These are phyloP conservation scores for Ibidorhyncha struthersii DNA, from an alignment of 2,113 vertebrate species.

Conservation along the genomic window DNA sequence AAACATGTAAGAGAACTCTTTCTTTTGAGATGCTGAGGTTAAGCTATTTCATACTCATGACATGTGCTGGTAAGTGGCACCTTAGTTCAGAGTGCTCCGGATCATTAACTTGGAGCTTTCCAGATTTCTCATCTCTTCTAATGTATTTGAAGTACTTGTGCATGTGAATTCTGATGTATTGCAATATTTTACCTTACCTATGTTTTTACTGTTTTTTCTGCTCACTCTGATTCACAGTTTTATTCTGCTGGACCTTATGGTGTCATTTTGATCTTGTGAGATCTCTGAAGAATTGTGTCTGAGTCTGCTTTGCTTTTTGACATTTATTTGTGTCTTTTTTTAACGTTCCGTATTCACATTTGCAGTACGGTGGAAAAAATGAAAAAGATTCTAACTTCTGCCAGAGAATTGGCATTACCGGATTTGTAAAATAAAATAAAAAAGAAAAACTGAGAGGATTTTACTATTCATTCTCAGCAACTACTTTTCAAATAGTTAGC, in stretches of 20 bases:
- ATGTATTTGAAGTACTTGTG: background rate
- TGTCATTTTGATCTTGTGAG: background rate
- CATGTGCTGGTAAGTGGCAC: background rate
- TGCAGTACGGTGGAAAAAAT: background rate
- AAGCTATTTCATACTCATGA: background rate
- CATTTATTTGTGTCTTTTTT: background rate
- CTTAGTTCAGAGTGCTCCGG: background rate
- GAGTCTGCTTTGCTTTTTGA: background rate
- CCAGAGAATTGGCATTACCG: background rate
- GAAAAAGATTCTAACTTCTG: background rate
- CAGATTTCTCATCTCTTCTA: background rate
- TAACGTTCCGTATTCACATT: background rate
- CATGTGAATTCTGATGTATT: background rate
- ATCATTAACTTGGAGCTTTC: background rate
- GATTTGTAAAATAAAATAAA: background rate
- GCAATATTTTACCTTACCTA: background rate
- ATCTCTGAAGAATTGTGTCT: background rate
- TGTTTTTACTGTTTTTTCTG: background rate
- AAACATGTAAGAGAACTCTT: background rate
- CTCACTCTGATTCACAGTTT: background rate
- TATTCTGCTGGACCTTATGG: background rate
- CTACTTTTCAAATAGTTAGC: background rate
- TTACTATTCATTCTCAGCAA: background rate
- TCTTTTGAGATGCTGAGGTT: background rate
- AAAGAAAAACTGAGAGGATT: background rate